Base-by-base conservation (phyloP, 1,140 invertebrate species). In the Dendrolimus kikuchii region DNA sequence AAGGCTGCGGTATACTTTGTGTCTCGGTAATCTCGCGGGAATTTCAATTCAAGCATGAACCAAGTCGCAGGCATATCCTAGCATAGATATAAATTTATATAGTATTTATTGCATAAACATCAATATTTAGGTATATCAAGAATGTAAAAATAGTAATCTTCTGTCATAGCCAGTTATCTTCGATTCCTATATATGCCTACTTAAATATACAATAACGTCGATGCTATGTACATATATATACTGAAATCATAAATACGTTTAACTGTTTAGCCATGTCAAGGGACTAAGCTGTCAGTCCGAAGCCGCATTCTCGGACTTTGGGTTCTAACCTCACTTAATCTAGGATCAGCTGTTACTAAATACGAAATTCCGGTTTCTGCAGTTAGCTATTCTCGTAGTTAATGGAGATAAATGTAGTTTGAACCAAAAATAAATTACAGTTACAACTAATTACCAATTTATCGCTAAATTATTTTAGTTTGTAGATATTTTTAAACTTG, bases 241-340 rank as follows among this genome's bases (percentile, higher is more conserved):
- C 23, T 23, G 23, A 3, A 23, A 8, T 23, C 5, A 37, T 36
- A 46, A 46, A 38, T 46, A 6, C 8, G 46, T 46, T 46, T 23
- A 7, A 46, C 23, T 46, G 23, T n/a, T 7, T 6, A 37, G 36
- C 44, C 44, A 9, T 36, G 36, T 46, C 46, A 46, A 38, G n/a
- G 46, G 46, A 7, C 23, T 46, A 46, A 38, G 7, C 38, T 46
- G 46, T 46, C 46, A 46, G 46, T 36, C 23, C 36, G 38, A 46
- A 23, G 23, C 46, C 46, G 46, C 46, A 46, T 46, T 46, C 46
- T 46, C 46, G 46, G 38, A 38, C 46, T 46, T 46, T 36, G 38
- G 46, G 38, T 23, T 23, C 46, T 46, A 37, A 46, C 23, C 10
- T 38, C 36, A 46, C 46, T 46, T 46, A 46, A 46, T 46, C 46